Conservation (phyloP, 1,140 invertebrate species). For the Rhynchophorus ferrugineus region DNA sequence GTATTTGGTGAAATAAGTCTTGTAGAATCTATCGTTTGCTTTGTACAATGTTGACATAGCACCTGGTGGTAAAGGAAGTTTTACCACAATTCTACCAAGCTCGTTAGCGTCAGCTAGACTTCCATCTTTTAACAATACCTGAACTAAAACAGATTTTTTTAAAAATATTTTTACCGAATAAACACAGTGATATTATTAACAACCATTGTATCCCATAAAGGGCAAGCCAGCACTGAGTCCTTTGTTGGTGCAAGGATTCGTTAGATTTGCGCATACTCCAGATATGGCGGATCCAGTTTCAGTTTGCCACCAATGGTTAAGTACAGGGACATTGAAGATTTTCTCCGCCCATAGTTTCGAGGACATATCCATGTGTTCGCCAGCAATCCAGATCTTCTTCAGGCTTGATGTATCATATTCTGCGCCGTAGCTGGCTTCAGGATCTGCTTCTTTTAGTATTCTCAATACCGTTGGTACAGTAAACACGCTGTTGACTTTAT, state of each 20-base stretch:
- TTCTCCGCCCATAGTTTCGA: conserved; percentile 81
- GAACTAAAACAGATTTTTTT: conserved; percentile 48
- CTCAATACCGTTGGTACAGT: conserved; percentile 85
- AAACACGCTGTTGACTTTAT: conserved; percentile 77
- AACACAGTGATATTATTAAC: not conserved
- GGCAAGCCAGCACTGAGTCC: conserved; percentile 66
- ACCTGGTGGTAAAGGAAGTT: conserved; percentile 82
- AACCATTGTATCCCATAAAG: conserved; percentile 80
- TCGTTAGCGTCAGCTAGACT: conserved; percentile 57
- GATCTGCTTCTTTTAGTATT: conserved; percentile 72
- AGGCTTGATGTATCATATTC: conserved; percentile 68
- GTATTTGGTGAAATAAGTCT: conserved; percentile 73
- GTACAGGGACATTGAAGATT: conserved; percentile 71
- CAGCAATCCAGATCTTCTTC: conserved; percentile 78
- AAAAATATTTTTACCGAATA: conserved; percentile 1
- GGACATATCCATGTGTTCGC: conserved; percentile 89
- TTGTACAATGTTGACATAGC: conserved; percentile 74
- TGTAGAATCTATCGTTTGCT: conserved; percentile 71
- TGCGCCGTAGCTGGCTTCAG: conserved; percentile 54
- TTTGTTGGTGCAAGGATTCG: conserved; percentile 53
- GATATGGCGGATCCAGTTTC: conserved; percentile 89
- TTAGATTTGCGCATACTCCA: conserved; percentile 70
- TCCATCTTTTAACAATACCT: conserved; percentile 63
- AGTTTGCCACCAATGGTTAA: conserved; percentile 97
- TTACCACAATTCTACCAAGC: conserved; percentile 75